Evolutionary conservation across 2,888 invertebrate species (phyloP), one percentile per base, ranked within the genome.

Genomic region (Erebia aethiops): DNA sequence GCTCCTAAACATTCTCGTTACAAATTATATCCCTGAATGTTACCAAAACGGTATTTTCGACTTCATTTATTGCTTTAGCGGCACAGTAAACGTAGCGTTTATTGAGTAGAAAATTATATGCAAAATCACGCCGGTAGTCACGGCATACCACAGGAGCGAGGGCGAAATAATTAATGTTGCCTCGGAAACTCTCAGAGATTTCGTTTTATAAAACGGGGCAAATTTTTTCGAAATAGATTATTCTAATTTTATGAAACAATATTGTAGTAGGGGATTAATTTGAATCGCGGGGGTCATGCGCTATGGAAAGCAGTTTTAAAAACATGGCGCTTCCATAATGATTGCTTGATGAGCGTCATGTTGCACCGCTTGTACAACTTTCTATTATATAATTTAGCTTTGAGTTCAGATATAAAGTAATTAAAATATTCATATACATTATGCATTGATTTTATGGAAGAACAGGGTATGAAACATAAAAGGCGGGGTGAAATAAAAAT

Each of bases 71-170:
- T 71, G 69, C 67, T 76, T 74, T 77, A 76, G 74, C 76, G 77
- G 78, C 72, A 77, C 71, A 79, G 78, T 75, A 78, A 79, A 79
- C 80, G 80, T 81, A 80, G 83, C 84, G 85, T 87, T 86, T 84
- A 87, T 87, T 87, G 86, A 92, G 90, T 85, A 84, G 87, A 87
- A 90, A 91, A 91, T 92, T 91, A 90, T 90, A 92, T 92, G 92
- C 92, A 87, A 85, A 88, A 89, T 88, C 92, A 92, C 92, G 92
- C 79, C 82, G 83, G 81, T 84, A 87, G 87, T 86, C 87, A 86
- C 78, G 82, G 81, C 77, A 80, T 81, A 81, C 82, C 83, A 81
- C 82, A 80, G 79, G 86, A 82, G 83, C 84, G 83, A 82, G 81
- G 81, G 81, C 78, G 77, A 84, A 82, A 87, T 90, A 89, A 90